phyloP scores from a whole-genome alignment of 1,140 invertebrate genomes.

The Drosophila funebris region DNA sequence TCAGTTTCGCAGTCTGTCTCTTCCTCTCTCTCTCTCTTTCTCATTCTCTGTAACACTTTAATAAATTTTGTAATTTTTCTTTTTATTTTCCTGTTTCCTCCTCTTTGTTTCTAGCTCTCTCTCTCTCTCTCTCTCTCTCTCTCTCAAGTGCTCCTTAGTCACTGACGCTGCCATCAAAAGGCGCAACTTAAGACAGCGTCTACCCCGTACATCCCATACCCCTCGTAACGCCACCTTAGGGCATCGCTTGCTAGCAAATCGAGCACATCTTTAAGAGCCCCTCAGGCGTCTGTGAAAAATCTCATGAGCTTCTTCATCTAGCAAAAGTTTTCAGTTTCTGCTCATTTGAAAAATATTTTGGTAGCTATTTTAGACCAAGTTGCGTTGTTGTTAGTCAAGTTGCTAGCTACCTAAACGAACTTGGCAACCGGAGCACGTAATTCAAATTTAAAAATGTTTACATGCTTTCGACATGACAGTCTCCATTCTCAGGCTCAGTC shows the following conservation, averaged over 20 bases:
- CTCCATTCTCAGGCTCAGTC: neutral
- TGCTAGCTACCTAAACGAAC: neutral
- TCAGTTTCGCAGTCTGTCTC: slow-evolving; percentile 16
- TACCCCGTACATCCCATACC: neutral
- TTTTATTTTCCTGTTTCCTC: slow-evolving; percentile 10
- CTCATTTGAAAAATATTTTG: slow-evolving; percentile 42
- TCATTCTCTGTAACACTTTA: slow-evolving; percentile 52
- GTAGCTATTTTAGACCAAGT: slow-evolving; percentile 19
- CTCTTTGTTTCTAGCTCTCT: neutral
- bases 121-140: neutral
- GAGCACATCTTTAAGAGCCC: slow-evolving; percentile 38
- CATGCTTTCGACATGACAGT: slow-evolving; percentile 59
- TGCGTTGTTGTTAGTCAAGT: no score
- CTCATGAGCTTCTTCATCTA: slow-evolving; percentile 3
- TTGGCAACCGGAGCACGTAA: slow-evolving; percentile 68
- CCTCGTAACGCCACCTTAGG: neutral
- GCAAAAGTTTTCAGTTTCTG: slow-evolving; percentile 29
- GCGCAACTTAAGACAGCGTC: slow-evolving; percentile 40
- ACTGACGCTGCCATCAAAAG: slow-evolving; percentile 60
- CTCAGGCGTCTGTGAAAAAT: slow-evolving; percentile 20
- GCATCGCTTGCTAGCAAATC: neutral
- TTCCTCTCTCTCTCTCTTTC: neutral
- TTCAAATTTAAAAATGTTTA: slow-evolving; percentile 79
- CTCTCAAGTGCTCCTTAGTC: slow-evolving; percentile 10
- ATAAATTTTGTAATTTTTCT: slow-evolving; percentile 76